A percentile compares a stretch with the other conserved stretches of the same genome.
Conservation (phyloP, 2,113 vertebrate genomes). For the Zootoca vivipara region DNA sequence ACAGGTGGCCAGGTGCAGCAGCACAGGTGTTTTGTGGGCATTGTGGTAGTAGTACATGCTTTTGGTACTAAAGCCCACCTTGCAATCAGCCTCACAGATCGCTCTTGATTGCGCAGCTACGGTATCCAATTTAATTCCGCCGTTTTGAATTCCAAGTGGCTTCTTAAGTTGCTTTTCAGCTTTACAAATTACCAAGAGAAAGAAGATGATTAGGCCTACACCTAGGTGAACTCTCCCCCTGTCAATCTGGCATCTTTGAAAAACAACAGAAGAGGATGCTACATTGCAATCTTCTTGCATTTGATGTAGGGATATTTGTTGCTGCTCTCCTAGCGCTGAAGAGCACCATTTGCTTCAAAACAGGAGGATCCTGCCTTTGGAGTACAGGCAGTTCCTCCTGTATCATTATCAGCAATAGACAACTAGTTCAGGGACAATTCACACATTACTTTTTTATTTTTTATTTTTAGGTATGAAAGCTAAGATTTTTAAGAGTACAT, state of each 20-base stretch:
- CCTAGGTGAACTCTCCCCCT: background rate
- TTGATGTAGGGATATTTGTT: conserved; percentile 3
- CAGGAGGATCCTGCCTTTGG: background rate
- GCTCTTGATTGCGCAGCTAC: conserved; percentile 13
- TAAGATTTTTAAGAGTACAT: background rate
- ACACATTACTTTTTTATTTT: background rate
- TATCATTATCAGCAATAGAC: background rate
- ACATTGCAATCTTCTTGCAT: fast-evolving
- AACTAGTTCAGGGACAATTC: background rate
- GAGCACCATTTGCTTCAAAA: background rate
- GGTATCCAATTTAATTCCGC: background rate
- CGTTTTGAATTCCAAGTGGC: conserved; percentile 16
- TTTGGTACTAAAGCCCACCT: background rate
- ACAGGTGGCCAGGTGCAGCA: background rate
- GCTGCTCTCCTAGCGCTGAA: background rate
- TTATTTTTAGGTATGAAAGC: background rate
- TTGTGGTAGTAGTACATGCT: background rate
- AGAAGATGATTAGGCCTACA: background rate
- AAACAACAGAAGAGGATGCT: fast-evolving
- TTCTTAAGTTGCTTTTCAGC: background rate
- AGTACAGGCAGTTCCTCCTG: background rate
- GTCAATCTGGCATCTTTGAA: background rate
- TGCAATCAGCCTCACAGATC: conserved; percentile 33
- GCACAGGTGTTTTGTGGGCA: background rate
- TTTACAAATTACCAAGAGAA: conserved; percentile 33